Base-by-base conservation (phyloP, 1,140 invertebrate genomes). In the Hyphantria cunea region DNA sequence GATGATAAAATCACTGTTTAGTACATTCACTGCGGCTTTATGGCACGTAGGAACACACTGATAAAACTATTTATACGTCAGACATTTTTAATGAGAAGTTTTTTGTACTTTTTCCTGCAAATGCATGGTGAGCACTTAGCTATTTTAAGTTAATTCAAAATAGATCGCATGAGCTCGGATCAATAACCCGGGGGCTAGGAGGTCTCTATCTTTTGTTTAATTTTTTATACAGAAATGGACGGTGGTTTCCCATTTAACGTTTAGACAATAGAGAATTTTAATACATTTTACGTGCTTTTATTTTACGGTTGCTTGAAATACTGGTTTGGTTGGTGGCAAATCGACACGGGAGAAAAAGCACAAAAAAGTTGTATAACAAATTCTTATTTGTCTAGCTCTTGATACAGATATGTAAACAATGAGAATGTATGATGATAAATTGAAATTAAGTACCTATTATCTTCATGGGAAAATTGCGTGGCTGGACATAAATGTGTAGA, bases 131-230 rank as follows among this genome's bases (percentile, higher is more conserved):
- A 51, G 67, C 62, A 55, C 51, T 51, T 56, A 54, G 47, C 65
- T 75, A 75, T 75, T 75, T 72, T 56, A 70, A 62, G 70, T 70
- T 66, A 66, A 76, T 70, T 68, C 56, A 55, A 65, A 72, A 67
- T 68, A 66, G 59, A 66, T 68, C n/a, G n/a, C n/a, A n/a, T 75
- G 65, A 70, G 63, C 66, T 64, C 56, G 60, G 73, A 72, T 76
- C 74, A 76, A 76, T 76, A 73, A 70, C 70, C 74, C 53, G 64
- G 52, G 51, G 50, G 31, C 55, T 58, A 39, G 54, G 68, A 74
- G 65, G 71, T 74, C 58, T 39, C 17, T 53, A 37, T 44, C 66
- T 66, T 68, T 66, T 65, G 63, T 76, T 70, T 67, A n/a, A 52
- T 72, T 68, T 68, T 74, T 68, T 47, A 25, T 39, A 56, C 33